Percentiles rank a stretch among this genome's conserved stretches.
These are phyloP conservation scores for Zelleria hepariella DNA, from an alignment of 2,888 invertebrate genomes.

Conservation along the genomic window DNA sequence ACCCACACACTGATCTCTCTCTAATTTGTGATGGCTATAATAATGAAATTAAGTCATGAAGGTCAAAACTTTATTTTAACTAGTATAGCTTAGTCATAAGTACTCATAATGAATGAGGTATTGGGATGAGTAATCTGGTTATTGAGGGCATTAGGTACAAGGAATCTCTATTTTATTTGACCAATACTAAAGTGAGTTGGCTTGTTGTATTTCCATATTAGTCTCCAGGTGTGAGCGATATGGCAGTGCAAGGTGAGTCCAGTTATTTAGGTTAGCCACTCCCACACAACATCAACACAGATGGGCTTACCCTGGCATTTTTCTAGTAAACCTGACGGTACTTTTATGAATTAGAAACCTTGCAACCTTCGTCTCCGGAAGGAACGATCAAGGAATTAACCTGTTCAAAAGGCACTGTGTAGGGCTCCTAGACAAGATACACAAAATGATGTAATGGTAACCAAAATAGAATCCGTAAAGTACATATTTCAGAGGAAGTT, in stretches of 20 bases:
- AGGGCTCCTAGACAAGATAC: background rate
- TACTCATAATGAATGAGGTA: too few species aligned
- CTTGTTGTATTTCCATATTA: background rate
- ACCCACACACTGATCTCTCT: too few species aligned
- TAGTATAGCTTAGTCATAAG: too few species aligned
- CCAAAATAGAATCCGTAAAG: slow-evolving; percentile 35
- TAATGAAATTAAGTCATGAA: too few species aligned
- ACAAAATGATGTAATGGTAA: slow-evolving; percentile 46
- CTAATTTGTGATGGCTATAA: too few species aligned
- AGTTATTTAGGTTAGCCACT: slow-evolving; percentile 37
- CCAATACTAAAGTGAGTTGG: background rate
- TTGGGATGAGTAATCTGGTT: too few species aligned
- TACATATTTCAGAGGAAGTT: background rate
- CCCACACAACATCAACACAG: slow-evolving; percentile 35
- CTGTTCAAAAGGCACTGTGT: background rate
- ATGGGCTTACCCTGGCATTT: slow-evolving; percentile 68
- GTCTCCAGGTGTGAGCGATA: slow-evolving; percentile 13
- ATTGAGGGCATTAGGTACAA: too few species aligned
- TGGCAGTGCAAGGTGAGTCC: slow-evolving; percentile 29
- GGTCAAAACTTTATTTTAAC: too few species aligned
- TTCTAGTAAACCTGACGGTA: slow-evolving; percentile 23
- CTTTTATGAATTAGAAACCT: slow-evolving; percentile 15
- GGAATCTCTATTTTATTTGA: background rate
- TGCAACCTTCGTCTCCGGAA: slow-evolving; percentile 16
- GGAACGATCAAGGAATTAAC: slow-evolving; percentile 1